These are phyloP conservation scores for mouse (Mus musculus) DNA, from an alignment of 2,113 vertebrate species.

Conservation along the genomic window DNA sequence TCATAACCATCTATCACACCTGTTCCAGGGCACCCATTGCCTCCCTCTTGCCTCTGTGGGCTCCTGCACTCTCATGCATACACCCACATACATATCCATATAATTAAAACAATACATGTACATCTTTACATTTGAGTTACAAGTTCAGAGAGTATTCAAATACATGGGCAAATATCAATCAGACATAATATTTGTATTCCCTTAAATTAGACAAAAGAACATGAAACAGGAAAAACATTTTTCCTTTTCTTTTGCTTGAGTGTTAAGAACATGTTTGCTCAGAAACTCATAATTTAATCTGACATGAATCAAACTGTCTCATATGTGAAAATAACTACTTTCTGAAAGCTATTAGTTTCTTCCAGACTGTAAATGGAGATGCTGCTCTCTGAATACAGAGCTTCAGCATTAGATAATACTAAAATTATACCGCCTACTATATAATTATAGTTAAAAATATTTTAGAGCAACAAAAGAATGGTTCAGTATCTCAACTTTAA, in stretches of 20 bases:
- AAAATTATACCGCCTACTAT: not conserved
- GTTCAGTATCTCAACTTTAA: not conserved
- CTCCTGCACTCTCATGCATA: not conserved
- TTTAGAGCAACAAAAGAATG: not conserved
- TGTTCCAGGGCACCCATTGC: not conserved
- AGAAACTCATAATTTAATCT: conserved; percentile 45
- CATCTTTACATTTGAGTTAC: not conserved
- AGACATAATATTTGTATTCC: not conserved
- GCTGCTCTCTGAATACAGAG: not conserved
- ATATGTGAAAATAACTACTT: not conserved
- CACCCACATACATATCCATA: not conserved
- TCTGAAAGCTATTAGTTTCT: conserved; percentile 1
- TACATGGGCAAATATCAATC: not conserved
- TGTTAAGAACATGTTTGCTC: conserved; percentile 35
- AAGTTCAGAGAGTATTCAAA: not conserved
- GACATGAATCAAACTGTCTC: not conserved
- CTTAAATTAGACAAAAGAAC: conserved; percentile 22
- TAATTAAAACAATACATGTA: not conserved
- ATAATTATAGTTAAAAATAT: not conserved
- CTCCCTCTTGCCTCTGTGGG: not conserved
- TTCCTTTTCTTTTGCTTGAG: conserved; percentile 9
- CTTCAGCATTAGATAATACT: not conserved
- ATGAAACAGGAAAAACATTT: conserved; percentile 2
- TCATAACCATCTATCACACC: not conserved
- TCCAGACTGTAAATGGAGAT: conserved; percentile 17